Conservation (phyloP, 2,113 vertebrate species). For the Speoplatyrhinus poulsoni region DNA sequence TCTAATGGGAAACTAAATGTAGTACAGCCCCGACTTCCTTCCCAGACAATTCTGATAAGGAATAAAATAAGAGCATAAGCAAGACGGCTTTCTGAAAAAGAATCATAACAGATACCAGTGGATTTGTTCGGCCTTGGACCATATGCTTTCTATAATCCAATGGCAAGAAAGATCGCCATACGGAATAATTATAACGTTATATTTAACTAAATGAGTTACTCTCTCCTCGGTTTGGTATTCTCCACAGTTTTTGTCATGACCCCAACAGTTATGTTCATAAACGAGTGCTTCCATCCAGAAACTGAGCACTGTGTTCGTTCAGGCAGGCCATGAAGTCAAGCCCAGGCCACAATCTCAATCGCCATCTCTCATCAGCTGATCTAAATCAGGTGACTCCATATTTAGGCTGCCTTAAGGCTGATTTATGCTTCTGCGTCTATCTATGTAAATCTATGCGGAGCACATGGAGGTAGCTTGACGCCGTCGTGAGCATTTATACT, state of each 20-base stretch:
- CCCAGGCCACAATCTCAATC: too few species aligned
- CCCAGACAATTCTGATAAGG: slow-evolving; percentile 23
- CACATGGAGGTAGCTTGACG: too few species aligned
- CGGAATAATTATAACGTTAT: slow-evolving; percentile 39
- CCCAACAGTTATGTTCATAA: slow-evolving; percentile 7
- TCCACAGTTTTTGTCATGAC: slow-evolving; percentile 23
- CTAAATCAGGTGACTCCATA: too few species aligned
- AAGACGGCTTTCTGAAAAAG: slow-evolving; percentile 7
- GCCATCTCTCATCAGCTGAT: too few species aligned
- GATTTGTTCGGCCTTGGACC: slow-evolving; percentile 14
- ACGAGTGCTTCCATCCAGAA: slow-evolving; percentile 11
- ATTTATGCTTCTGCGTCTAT: too few species aligned
- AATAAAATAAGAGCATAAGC: slow-evolving; percentile 12
- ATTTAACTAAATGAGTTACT: slow-evolving; percentile 5
- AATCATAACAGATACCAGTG: slow-evolving; percentile 14
- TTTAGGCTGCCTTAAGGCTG: too few species aligned
- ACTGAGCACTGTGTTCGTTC: too few species aligned
- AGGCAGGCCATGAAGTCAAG: too few species aligned
- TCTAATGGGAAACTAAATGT: slow-evolving; percentile 50
- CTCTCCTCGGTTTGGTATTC: slow-evolving; percentile 28
- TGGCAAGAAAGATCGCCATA: slow-evolving; percentile 21
- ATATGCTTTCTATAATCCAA: slow-evolving; percentile 42
- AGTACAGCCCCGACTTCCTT: slow-evolving; percentile 34
- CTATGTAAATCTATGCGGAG: too few species aligned
- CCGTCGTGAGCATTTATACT: too few species aligned